Conservation (phyloP, 2,888 invertebrate species). For the Sepioteuthis lessoniana region DNA sequence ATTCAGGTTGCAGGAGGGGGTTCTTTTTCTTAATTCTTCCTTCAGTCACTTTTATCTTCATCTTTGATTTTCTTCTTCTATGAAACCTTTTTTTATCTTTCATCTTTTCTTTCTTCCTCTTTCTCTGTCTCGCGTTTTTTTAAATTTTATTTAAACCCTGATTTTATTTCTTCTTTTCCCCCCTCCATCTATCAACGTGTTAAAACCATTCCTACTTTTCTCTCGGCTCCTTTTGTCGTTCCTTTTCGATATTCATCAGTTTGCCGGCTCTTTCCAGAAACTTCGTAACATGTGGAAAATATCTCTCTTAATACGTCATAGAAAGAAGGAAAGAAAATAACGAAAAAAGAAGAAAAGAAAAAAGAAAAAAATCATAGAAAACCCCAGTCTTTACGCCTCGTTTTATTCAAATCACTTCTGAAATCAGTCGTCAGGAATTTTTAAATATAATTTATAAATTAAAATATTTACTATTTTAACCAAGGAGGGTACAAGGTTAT, state of each 20-base stretch:
- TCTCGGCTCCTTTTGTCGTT: neutral
- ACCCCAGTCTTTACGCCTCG: neutral
- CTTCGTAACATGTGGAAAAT: neutral
- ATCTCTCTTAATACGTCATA: neutral
- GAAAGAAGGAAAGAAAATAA: neutral
- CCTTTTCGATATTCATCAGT: neutral
- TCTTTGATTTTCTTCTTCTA: too few relatives aligned
- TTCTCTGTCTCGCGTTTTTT: neutral
- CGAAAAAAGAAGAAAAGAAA: neutral
- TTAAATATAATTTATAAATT: too few relatives aligned
- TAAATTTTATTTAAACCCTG: neutral
- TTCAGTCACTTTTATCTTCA: too few relatives aligned
- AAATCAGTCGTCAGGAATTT: too few relatives aligned
- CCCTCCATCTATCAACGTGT: neutral
- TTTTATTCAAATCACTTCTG: neutral
- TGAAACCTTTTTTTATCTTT: neutral
- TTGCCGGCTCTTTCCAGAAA: neutral
- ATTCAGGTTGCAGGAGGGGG: too few relatives aligned
- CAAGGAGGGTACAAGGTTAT: too few relatives aligned
- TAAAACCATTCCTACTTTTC: neutral
- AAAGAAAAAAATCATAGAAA: neutral
- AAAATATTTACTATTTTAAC: too few relatives aligned
- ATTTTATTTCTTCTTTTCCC: neutral
- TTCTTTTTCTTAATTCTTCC: too few relatives aligned
- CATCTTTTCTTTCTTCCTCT: neutral